phyloP scores from a whole-genome alignment of 2,797 vertebrate species.

The Chelon labrosus region DNA sequence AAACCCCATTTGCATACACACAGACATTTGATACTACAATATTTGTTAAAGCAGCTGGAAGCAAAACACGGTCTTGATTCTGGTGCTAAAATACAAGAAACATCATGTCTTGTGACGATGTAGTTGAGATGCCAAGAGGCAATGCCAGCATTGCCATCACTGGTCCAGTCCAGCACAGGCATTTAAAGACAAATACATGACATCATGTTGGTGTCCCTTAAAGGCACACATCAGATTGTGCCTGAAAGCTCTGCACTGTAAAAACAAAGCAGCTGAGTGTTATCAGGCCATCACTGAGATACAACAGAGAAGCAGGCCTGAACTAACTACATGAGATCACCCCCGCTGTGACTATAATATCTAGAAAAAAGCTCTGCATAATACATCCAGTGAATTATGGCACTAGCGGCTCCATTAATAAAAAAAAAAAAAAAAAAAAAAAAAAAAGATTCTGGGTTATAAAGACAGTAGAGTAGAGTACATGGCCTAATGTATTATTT shows the following conservation, averaged over 20 bases:
- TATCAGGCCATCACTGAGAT: not conserved
- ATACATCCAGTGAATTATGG: constrained; percentile 38
- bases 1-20: too few relatives aligned
- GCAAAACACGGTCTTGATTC: not conserved
- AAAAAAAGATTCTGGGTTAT: not conserved
- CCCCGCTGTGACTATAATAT: constrained; percentile 24
- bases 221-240: not conserved
- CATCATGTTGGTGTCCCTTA: not conserved
- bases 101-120: not conserved
- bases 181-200: not conserved
- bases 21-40: not conserved
- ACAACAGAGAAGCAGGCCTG: constrained; percentile 2
- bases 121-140: not conserved
- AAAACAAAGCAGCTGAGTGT: constrained; percentile 3
- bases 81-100: not conserved
- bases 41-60: not conserved
- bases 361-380: constrained; percentile 46
- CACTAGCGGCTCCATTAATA: constrained; percentile 10
- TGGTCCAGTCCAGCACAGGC: not conserved
- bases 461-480: constrained; percentile 1
- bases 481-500: not conserved
- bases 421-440: constrained; percentile 27
- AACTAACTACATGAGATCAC: constrained; percentile 13
- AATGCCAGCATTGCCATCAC: not conserved
- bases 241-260: not conserved